phyloP scores from a whole-genome alignment of 1,140 invertebrate genomes.

The Chironomus striatipennis region DNA sequence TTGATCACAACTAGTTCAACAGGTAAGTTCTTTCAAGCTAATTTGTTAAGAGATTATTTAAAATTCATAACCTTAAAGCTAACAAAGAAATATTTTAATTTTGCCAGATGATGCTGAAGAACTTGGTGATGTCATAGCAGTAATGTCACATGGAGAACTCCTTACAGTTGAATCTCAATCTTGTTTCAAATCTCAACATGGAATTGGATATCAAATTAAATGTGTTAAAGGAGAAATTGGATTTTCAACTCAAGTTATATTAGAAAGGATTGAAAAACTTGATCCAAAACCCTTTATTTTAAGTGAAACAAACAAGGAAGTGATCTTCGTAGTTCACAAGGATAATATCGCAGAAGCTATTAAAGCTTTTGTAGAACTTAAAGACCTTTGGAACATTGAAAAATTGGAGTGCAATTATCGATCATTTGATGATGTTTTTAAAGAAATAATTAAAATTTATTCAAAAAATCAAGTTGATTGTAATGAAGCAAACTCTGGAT shows the following conservation, averaged over 20 bases:
- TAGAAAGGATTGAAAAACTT: constrained; percentile 41
- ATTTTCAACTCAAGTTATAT: constrained; percentile 43
- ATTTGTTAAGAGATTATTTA: too few relatives aligned
- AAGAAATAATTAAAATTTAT: constrained; percentile 44
- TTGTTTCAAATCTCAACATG: constrained; percentile 61
- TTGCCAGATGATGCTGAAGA: constrained; percentile 95
- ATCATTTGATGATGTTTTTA: constrained; percentile 82
- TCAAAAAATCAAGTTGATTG: constrained; percentile 28
- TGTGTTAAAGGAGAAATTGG: constrained; percentile 41
- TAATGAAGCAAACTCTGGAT: constrained; percentile 25
- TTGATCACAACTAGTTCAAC: constrained; percentile 81
- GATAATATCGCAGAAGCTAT: constrained; percentile 31
- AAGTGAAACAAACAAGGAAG: constrained; percentile 19
- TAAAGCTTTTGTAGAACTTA: constrained; percentile 34
- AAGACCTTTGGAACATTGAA: constrained; percentile 43
- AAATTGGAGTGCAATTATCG: constrained; percentile 91
- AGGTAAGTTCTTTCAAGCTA: too few relatives aligned
- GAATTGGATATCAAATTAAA: constrained; percentile 50
- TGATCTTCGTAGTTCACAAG: constrained; percentile 36
- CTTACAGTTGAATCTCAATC: constrained; percentile 46
- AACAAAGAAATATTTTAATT: too few relatives aligned
- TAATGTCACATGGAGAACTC: constrained; percentile 68
- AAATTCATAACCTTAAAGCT: too few relatives aligned
- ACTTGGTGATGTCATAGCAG: constrained; percentile 80
- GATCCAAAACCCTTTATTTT: too few relatives aligned